phyloP scores from a whole-genome alignment of 2,113 vertebrate species.

The Pycnonotus jocosus region DNA sequence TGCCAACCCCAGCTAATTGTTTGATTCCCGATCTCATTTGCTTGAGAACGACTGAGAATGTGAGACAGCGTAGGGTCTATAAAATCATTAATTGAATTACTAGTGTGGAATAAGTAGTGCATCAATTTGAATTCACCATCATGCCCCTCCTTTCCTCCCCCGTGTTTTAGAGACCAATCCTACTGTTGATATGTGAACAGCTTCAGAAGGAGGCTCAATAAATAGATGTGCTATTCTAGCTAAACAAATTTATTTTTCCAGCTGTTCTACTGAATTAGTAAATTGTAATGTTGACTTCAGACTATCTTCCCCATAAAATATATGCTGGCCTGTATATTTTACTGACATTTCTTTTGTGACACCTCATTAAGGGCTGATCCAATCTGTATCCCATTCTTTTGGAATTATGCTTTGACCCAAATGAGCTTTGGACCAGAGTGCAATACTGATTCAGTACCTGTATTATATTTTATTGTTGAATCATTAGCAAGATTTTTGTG shows the following conservation, averaged over 20 bases:
- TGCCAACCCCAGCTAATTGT: conserved; percentile 58
- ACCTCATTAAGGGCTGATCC: conserved; percentile 32
- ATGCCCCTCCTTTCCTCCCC: conserved; percentile 20
- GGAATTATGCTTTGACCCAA: background rate
- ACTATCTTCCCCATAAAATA: conserved; percentile 62
- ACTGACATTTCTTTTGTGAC: conserved; percentile 32
- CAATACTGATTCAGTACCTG: background rate
- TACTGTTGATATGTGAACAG: conserved; percentile 59
- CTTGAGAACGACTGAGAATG: conserved; percentile 42
- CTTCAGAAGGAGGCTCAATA: conserved; percentile 61
- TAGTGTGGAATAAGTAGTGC: conserved; percentile 66
- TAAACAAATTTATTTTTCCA: conserved; percentile 72
- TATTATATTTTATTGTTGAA: background rate
- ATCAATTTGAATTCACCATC: conserved; percentile 67
- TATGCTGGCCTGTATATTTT: conserved; percentile 55
- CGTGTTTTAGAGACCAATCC: conserved; percentile 60
- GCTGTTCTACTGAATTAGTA: conserved; percentile 65
- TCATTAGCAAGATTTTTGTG: background rate
- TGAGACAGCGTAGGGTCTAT: conserved; percentile 46
- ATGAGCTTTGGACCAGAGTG: background rate
- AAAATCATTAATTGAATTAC: conserved; percentile 75
- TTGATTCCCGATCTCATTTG: conserved; percentile 67
- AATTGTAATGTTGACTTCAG: conserved; percentile 67
- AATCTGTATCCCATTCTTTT: background rate
- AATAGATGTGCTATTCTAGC: conserved; percentile 68